Percentiles rank a stretch among this genome's conserved stretches.
Conservation (phyloP, 2,797 vertebrate species). For the Picus viridis region DNA sequence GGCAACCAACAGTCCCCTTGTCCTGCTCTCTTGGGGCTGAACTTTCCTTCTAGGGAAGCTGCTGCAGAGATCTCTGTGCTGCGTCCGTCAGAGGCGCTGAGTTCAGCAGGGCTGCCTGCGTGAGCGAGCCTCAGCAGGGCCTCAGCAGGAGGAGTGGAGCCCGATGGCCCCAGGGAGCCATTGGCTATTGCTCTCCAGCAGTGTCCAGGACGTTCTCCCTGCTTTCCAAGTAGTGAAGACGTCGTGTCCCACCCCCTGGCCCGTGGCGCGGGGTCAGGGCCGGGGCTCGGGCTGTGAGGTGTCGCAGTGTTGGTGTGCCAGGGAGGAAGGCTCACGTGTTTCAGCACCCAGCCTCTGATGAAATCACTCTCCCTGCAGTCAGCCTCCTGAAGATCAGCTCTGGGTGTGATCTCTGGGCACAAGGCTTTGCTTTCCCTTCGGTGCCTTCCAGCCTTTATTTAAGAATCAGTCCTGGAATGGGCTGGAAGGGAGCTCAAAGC, state of each 20-base stretch:
- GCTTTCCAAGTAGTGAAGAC: constrained; percentile 43
- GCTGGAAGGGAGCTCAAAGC: no score
- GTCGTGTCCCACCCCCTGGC: neutral
- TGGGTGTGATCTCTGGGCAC: neutral
- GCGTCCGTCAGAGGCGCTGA: fast-evolving
- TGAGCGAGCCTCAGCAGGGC: neutral
- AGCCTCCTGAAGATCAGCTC: neutral
- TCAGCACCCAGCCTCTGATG: neutral
- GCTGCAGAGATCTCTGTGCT: neutral
- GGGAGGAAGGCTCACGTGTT: neutral
- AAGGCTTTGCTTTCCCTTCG: neutral
- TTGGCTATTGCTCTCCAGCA: neutral
- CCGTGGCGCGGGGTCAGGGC: neutral
- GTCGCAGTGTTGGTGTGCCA: neutral
- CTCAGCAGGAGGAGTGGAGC: neutral
- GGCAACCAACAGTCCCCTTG: neutral
- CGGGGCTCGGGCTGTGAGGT: neutral
- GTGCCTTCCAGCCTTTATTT: neutral
- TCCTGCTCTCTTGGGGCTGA: neutral
- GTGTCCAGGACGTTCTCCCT: neutral
- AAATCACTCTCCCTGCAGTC: neutral
- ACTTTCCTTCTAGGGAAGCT: neutral
- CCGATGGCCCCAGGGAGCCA: neutral
- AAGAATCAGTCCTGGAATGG: neutral
- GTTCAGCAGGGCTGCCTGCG: neutral